Conservation (phyloP, 2,888 invertebrate species). For the Dynastes grantii region DNA sequence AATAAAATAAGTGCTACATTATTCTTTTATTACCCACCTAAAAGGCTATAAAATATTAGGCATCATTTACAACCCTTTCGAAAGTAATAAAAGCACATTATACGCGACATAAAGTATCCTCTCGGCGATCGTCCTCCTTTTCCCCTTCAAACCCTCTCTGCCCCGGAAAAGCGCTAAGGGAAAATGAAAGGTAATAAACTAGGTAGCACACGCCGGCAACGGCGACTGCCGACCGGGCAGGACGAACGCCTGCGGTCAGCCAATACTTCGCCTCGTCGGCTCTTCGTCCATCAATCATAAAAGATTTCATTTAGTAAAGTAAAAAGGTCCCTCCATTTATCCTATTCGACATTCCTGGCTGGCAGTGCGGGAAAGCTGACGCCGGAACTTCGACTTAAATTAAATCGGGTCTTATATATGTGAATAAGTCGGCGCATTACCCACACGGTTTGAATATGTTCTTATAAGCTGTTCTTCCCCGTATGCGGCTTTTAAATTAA, state of each 20-base stretch:
- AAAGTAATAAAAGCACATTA: constrained; percentile 25
- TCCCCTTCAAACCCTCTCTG: too few species aligned
- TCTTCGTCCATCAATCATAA: constrained; percentile 64
- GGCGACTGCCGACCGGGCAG: neutral
- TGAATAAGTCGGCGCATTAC: too few species aligned
- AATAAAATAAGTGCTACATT: too few species aligned
- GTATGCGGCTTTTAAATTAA: too few species aligned
- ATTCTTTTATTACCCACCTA: too few species aligned
- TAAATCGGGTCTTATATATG: constrained; percentile 18
- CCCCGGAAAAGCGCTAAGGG: neutral
- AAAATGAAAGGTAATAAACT: constrained; percentile 40
- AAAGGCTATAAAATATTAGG: neutral
- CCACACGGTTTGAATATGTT: constrained; percentile 5
- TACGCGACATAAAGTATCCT: constrained; percentile 21
- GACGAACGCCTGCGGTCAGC: constrained; percentile 53
- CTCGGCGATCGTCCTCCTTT: constrained; percentile 17
- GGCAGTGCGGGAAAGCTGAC: constrained; percentile 12
- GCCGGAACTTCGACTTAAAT: constrained; percentile 14
- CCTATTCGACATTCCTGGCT: constrained; percentile 2
- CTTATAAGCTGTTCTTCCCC: too few species aligned
- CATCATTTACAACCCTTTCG: constrained; percentile 10
- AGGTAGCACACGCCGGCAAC: constrained; percentile 29
- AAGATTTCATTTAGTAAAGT: constrained; percentile 63
- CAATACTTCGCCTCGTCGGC: constrained; percentile 55
- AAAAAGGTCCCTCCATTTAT: constrained; percentile 53